Evolutionary conservation across 2,888 invertebrate species (phyloP), one percentile per base, ranked within the genome.

Genomic region (Drosophila birchii): DNA sequence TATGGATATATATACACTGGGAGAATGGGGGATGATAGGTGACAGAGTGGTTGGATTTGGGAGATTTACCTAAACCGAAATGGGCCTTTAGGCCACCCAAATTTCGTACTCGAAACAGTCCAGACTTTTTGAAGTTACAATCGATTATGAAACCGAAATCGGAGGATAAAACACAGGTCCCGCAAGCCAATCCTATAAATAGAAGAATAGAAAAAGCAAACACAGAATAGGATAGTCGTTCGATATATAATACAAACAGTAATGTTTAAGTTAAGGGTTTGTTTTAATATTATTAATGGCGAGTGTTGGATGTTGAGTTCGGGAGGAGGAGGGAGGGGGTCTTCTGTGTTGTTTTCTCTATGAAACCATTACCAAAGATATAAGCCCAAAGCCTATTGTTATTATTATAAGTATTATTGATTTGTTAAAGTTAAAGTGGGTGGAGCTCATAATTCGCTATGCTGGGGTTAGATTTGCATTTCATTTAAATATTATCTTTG

Each of bases 91-190:
- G 94, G 87, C 97, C 97, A 92, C 97, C 97, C 89, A 97, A 95
- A 93, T 97, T 97, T 93, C 97, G 94, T 90, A 97, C 96, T 91
- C 97, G 95, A 94, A 97, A 97, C 89, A 97, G 95, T 87, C 97
- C 96, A 82, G 97, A 96, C 93, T 97, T 97, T 94, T 97, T 97
- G 95, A 97, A 97, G 92, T 96, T 97, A 94, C 97, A 97, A 94
- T 97, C 97, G 92, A 97, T 94, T 92, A 95, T 95, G 94, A 97
- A 96, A 88, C 97, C 97, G 92, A 96, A 97, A 93, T 97, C 97
- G 90, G 97, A 97, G 92, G 96, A 96, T 93, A 97, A 94, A 80
- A 97, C 97, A 93, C 97, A 97, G 91, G 96, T 95, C 92, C 96
- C 95, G 92, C 95, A 94, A 90, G 95, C 95, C 92, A 94, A 90